These are phyloP conservation scores for Mayetiola destructor DNA, from an alignment of 2,888 invertebrate species.

Conservation along the genomic window DNA sequence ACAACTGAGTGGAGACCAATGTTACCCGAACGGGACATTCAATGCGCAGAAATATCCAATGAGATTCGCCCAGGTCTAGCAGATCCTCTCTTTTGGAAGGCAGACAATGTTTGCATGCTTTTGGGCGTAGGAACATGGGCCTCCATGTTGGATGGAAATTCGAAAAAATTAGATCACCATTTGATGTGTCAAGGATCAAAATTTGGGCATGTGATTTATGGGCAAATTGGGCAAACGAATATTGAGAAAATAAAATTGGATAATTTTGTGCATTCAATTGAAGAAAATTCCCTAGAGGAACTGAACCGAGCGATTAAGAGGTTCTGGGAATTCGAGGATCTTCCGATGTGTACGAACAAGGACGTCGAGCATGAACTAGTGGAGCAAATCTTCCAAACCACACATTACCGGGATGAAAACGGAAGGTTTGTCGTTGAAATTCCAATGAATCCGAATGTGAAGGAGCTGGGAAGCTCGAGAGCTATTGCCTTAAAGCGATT, in stretches of 20 bases:
- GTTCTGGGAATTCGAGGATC: conserved; percentile 1
- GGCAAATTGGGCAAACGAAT: not conserved
- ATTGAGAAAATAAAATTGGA: not conserved
- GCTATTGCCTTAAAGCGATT: not conserved
- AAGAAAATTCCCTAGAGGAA: not conserved
- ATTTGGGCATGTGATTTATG: not conserved
- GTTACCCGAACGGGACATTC: not conserved
- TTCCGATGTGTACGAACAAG: not conserved
- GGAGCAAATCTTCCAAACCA: not conserved
- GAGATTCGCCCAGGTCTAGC: not conserved
- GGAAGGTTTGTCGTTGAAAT: not conserved
- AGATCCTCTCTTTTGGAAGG: not conserved
- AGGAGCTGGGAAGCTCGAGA: not conserved
- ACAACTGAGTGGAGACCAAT: not conserved
- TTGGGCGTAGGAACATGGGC: not conserved
- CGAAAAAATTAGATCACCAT: not conserved
- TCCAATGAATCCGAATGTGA: not conserved
- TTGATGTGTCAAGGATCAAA: not conserved
- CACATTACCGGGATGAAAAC: not conserved
- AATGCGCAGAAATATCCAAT: not conserved
- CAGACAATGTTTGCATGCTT: not conserved
- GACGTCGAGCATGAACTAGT: not conserved
- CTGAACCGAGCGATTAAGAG: not conserved
- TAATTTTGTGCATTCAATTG: not conserved
- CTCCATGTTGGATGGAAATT: not conserved